These are phyloP conservation scores for Echinometra lucunter DNA, from an alignment of 53 echinoderm and acorn worm species.

Conservation along the genomic window DNA sequence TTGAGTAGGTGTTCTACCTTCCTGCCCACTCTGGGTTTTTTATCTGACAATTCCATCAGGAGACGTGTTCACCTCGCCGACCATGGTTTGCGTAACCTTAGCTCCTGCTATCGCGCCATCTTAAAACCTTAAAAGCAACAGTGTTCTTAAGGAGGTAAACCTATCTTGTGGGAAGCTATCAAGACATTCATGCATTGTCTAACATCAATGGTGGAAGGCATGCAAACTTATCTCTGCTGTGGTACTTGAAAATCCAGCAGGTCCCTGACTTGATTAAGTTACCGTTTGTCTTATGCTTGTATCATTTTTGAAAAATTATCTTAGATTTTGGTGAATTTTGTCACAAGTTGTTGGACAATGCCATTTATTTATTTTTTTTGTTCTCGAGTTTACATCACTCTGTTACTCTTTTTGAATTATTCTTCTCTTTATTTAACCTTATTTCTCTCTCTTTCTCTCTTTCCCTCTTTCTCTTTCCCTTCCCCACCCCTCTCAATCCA, in stretches of 20 bases:
- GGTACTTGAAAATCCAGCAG: constrained; percentile 43
- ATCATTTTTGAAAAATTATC: neutral
- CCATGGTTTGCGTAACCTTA: constrained; percentile 53
- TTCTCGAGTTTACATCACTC: too few relatives aligned
- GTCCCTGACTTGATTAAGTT: constrained; percentile 22
- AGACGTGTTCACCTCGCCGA: constrained; percentile 12
- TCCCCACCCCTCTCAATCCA: too few relatives aligned
- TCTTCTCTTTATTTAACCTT: neutral
- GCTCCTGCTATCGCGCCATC: constrained; percentile 54
- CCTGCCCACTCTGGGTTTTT: neutral
- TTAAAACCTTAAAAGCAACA: constrained; percentile 70
- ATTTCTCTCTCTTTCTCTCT: neutral
- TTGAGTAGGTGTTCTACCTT: constrained; percentile 5
- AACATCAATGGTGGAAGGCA: constrained; percentile 11
- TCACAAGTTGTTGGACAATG: neutral
- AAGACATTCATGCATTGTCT: constrained; percentile 59
- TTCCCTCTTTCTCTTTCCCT: neutral
- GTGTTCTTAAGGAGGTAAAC: constrained; percentile 56
- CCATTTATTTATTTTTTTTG: neutral
- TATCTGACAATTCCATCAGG: constrained; percentile 17
- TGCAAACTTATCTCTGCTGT: constrained; percentile 12
- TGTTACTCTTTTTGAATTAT: neutral
- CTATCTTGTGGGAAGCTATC: constrained; percentile 16
- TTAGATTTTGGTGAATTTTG: neutral
- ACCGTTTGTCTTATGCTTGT: neutral